These are phyloP conservation scores for Mechanitis messenoides DNA, from an alignment of 2,888 invertebrate species.

Conservation along the genomic window DNA sequence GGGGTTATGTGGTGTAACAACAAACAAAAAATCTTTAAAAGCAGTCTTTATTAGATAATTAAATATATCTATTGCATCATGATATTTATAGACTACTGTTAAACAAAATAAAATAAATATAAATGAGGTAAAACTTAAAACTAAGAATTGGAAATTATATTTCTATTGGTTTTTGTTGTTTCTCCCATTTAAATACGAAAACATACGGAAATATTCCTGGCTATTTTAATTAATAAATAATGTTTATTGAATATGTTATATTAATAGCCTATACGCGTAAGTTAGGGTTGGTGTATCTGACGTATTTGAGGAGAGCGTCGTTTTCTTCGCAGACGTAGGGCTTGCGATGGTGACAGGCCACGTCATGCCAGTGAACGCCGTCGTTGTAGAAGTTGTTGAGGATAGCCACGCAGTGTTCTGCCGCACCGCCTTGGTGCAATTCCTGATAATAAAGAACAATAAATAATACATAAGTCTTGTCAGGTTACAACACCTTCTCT, in stretches of 20 bases:
- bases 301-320: constrained; percentile 89
- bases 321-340: constrained; percentile 93
- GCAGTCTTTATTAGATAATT: constrained; percentile 67
- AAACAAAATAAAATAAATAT: constrained; percentile 35
- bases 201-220: neutral
- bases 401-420: constrained; percentile 90
- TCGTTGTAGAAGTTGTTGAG: constrained; percentile 94
- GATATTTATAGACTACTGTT: constrained; percentile 34
- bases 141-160: constrained; percentile 10
- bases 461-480: too few species aligned
- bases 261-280: constrained; percentile 77
- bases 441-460: constrained; percentile 63
- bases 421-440: constrained; percentile 86
- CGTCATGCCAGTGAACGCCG: constrained; percentile 93
- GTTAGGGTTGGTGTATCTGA: constrained; percentile 87
- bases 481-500: neutral
- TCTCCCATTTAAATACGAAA: neutral
- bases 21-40: constrained; percentile 32
- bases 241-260: neutral
- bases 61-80: constrained; percentile 30
- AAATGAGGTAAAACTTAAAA: constrained; percentile 39
- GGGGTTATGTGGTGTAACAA: constrained; percentile 3
- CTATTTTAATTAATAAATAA: constrained; percentile 3
- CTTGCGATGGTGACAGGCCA: constrained; percentile 93
- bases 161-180: neutral